Base-by-base conservation (phyloP, 1,140 invertebrate genomes). In the Teleopsis dalmanni region DNA sequence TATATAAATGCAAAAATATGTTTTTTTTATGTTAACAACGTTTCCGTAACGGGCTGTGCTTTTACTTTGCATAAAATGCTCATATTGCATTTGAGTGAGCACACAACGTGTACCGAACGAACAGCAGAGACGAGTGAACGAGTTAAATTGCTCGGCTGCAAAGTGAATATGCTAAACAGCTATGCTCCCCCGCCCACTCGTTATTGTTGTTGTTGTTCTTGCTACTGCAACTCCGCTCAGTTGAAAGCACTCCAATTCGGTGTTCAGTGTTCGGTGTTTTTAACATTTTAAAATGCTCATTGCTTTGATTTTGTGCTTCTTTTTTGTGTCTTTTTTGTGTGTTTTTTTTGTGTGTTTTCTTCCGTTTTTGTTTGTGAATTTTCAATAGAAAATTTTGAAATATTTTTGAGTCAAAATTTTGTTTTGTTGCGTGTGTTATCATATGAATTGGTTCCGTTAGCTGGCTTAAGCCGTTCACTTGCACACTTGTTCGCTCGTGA, bases 391-490 rank as follows among this genome's bases (percentile, higher is more conserved):
- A 64, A 65, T 65, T 65, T 60, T 51, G 31, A 14, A 41, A 47
- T 46, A 65, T 62, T 65, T 59, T 56, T 48, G 55, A 38, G 38
- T 52, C 50, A 42, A 54, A 53, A 54, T 60, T 56, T 52, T 51
- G 50, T 53, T 54, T 50, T 53, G 26, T 22, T 25, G 13, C 25
- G 37, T 19, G 33, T 60, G 60, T 65, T 60, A 65, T 58, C 60
- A 66, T 66, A 63, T 66, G 57, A 59, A 65, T 58, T 66, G 66
- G 60, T 63, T 58, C 58, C 55, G 62, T 62, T 59, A 61, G 62
- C 59, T 60, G 62, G 19, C 19, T n/a, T 7, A 4, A 7, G 34
- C 13, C 27, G 27, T 13, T 29, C 7, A 7, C 7, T 29, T 29
- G 21, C 22, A 25, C 18, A 21, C 35, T 14, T 18, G 42, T 19